Conservation (phyloP, 2,113 vertebrate genomes). For the Camarhynchus parvulus region DNA sequence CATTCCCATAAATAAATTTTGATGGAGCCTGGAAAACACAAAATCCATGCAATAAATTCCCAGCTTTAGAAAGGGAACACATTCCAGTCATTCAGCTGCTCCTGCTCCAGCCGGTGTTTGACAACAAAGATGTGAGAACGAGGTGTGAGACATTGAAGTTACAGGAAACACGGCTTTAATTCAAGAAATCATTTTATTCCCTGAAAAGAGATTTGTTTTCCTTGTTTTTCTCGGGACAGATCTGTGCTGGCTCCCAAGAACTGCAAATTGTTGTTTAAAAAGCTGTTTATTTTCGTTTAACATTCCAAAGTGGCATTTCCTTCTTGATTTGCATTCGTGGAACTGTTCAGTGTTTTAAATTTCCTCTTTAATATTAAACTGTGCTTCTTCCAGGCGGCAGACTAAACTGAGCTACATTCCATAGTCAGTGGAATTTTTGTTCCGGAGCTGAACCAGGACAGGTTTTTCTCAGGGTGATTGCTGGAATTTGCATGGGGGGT, state of each 20-base stretch:
- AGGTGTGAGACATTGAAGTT: neutral
- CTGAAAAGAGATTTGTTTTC: constrained; percentile 9
- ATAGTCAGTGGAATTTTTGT: neutral
- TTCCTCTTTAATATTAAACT: constrained; percentile 16
- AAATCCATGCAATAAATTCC: neutral
- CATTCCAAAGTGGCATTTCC: neutral
- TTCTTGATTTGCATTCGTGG: neutral
- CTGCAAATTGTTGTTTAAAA: neutral
- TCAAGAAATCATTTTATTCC: neutral
- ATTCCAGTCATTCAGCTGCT: neutral
- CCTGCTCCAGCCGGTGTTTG: neutral
- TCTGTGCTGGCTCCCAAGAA: neutral
- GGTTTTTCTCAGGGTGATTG: neutral
- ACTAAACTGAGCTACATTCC: neutral
- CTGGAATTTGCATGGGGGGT: fast-evolving
- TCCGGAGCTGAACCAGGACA: neutral
- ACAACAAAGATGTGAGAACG: neutral
- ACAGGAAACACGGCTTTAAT: neutral
- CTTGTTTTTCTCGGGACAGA: neutral
- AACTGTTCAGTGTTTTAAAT: neutral
- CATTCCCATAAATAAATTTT: neutral
- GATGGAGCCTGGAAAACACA: neutral
- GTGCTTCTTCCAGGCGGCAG: neutral
- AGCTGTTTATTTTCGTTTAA: neutral
- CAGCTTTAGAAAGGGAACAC: neutral